Evolutionary conservation across 2,888 invertebrate species (phyloP), one percentile per base, ranked within the genome.

Genomic region (Ennomos fuscantarius): DNA sequence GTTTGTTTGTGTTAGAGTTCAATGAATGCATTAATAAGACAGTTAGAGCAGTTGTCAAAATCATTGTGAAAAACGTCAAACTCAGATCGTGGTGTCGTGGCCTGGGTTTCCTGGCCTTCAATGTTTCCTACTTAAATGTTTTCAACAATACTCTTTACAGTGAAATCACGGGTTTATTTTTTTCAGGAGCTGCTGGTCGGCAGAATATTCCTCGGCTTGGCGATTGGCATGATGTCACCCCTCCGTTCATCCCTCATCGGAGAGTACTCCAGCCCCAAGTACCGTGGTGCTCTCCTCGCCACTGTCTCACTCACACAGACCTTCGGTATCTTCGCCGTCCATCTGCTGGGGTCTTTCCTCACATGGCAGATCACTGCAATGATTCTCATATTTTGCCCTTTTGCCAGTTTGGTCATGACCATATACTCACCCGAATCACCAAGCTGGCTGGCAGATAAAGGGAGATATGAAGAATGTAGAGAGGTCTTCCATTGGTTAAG

Each of bases 241-340:
- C 72, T 91, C 1, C 80, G 83, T 0, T 84, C 93, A 0, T 87
- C 93, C 2, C 89, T 93, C 54, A 86, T 93, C 37, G 92, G 92
- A 2, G 94, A 94, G 69, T 92, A 86, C 53, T 83, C 89, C 8
- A 91, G 93, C 47, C 94, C 93, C 0, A 88, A 84, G 60, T 87
- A 94, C 56, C 87, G 95, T 31, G 94, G 95, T 1, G 85, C 93
- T 2, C 86, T 94, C 13, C 87, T 94, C 41, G 89, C 94, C 9
- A 88, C 89, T 1, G 88, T 94, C 1, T 92, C 94, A 0, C 77
- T 94, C 2, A 85, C 93, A 0, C 90, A 94, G 36, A 90, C 94
- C 0, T 63, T 89, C 11, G 95, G 95, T 8, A 93, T 95, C 36
- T 85, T 95, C 9, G 69, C 93, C 8, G 89, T 93, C 6, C 95